Conservation (phyloP, 2,113 vertebrate species). For the Chloroceryle aenea region DNA sequence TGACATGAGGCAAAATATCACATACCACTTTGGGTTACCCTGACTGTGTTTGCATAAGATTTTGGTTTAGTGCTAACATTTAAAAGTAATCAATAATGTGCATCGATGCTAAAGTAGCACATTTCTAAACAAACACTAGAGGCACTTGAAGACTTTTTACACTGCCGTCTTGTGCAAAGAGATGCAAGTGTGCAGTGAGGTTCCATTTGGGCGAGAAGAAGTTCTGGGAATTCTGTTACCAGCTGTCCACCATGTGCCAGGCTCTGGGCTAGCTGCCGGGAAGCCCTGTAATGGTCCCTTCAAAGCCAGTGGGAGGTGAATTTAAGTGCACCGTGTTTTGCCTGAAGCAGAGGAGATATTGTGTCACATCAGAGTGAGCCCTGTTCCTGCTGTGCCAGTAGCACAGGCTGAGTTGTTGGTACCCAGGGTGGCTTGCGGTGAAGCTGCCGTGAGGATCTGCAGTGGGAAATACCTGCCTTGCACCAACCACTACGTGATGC, state of each 20-base stretch:
- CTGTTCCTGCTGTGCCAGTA: accelerated
- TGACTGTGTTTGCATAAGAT: accelerated
- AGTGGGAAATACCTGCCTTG: neutral
- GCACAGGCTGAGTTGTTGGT: accelerated
- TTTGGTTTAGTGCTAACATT: neutral
- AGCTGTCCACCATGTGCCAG: neutral
- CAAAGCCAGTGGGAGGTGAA: neutral
- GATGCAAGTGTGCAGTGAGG: neutral
- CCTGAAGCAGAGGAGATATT: neutral
- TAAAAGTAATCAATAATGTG: neutral
- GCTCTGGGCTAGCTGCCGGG: neutral
- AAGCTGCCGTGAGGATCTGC: accelerated
- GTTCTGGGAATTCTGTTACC: neutral
- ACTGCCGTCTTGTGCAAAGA: neutral
- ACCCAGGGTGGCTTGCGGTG: neutral
- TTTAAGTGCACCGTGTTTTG: neutral
- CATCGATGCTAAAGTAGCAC: neutral
- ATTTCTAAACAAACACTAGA: neutral
- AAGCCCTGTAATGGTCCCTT: neutral
- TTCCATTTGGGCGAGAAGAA: neutral
- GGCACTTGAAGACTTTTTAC: neutral
- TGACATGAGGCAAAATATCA: neutral
- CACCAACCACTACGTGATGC: neutral
- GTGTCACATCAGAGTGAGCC: accelerated
- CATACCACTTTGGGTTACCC: neutral